Evolutionary conservation across 2,113 vertebrate species (phyloP).

Genomic region (Zosterops hypoxanthus): DNA sequence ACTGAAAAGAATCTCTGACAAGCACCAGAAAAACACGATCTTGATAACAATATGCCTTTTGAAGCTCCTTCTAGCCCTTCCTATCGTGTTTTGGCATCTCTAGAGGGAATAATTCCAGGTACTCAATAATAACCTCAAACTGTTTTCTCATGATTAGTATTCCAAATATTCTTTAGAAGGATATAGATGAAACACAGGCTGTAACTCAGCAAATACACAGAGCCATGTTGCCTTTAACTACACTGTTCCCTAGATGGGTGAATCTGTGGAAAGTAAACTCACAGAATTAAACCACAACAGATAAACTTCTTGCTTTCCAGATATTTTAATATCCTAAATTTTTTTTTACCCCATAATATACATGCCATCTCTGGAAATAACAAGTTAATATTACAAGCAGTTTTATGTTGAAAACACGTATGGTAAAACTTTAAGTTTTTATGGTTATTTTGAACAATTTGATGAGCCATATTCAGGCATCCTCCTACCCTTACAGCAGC

Average conservation of each 20-base stretch:
- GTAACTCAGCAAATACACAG: neutral
- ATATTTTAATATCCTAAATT: neutral
- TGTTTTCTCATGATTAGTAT: neutral
- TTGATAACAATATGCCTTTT: neutral
- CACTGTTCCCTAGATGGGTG: neutral
- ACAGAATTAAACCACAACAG: neutral
- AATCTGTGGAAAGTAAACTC: neutral
- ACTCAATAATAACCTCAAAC: neutral
- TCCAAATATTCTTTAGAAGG: neutral
- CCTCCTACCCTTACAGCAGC: neutral
- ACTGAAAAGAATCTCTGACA: neutral
- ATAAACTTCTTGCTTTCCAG: neutral
- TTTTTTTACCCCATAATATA: neutral
- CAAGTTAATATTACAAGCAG: neutral
- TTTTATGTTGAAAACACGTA: neutral
- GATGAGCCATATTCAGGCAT: neutral
- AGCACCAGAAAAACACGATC: neutral
- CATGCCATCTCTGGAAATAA: accelerated
- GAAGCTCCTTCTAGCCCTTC: neutral
- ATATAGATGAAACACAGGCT: neutral
- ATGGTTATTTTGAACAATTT: neutral
- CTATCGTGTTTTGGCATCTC: neutral
- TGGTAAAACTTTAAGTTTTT: neutral
- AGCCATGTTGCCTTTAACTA: neutral
- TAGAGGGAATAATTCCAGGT: neutral